These are phyloP conservation scores for Phalloptychus januarius DNA, from an alignment of 2,797 vertebrate species.

Conservation along the genomic window DNA sequence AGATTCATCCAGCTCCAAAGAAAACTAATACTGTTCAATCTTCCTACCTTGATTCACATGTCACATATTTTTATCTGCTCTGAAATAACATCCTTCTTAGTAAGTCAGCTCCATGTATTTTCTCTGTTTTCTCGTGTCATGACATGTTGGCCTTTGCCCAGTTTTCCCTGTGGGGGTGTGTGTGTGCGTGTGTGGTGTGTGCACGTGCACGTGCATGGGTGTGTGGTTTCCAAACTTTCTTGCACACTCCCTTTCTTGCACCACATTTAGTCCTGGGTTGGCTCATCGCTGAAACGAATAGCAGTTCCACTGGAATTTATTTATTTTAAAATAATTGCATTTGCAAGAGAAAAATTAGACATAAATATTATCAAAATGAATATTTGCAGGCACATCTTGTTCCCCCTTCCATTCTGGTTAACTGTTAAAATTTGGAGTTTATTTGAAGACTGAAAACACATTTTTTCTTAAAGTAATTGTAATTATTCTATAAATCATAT, in stretches of 20 bases:
- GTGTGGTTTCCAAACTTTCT: neutral
- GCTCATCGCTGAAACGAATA: slow-evolving; percentile 14
- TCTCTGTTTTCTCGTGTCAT: slow-evolving; percentile 44
- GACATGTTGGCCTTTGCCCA: slow-evolving; percentile 55
- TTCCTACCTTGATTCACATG: slow-evolving; percentile 3
- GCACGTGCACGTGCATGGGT: neutral
- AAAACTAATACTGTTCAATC: slow-evolving; percentile 25
- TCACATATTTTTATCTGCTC: slow-evolving; percentile 29
- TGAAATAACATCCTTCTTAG: slow-evolving; percentile 15
- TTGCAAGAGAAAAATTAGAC: neutral
- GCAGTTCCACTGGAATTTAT: neutral
- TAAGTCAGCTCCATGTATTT: slow-evolving; percentile 7
- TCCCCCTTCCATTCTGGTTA: slow-evolving; percentile 10
- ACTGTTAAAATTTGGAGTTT: slow-evolving; percentile 46
- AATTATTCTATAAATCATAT: slow-evolving; percentile 15
- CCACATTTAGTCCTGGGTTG: slow-evolving; percentile 13
- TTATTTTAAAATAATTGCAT: neutral
- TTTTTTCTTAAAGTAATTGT: slow-evolving; percentile 16
- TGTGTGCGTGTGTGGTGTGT: neutral
- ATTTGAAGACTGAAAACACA: slow-evolving; percentile 43
- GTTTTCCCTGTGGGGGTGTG: neutral
- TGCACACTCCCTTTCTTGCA: slow-evolving; percentile 17
- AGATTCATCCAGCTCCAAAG: slow-evolving; percentile 41
- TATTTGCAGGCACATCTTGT: neutral
- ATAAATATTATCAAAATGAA: slow-evolving; percentile 17